These are phyloP conservation scores for Cylas formicarius DNA, from an alignment of 1,140 invertebrate species.

Conservation along the genomic window DNA sequence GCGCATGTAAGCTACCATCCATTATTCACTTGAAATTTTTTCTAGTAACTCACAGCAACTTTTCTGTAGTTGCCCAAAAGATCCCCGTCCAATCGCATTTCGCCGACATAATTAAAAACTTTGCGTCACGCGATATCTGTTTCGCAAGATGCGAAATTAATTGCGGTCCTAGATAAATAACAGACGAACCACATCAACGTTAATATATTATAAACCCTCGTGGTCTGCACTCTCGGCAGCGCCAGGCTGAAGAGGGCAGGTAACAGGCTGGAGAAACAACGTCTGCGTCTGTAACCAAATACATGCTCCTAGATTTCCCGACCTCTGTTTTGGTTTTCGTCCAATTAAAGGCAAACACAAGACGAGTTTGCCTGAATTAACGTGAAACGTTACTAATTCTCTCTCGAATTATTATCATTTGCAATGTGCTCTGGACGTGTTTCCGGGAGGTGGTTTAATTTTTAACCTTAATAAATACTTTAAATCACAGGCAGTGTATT, in stretches of 20 bases:
- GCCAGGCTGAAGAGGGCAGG: conserved; percentile 4
- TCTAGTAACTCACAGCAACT: no score
- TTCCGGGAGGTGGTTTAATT: no score
- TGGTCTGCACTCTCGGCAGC: background rate
- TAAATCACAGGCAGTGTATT: no score
- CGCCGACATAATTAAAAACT: no score
- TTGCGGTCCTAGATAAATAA: conserved; percentile 16
- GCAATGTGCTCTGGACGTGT: conserved; percentile 6
- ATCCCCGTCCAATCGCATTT: no score
- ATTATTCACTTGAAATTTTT: no score
- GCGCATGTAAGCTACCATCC: no score
- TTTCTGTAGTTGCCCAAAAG: no score
- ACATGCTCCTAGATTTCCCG: conserved; percentile 40
- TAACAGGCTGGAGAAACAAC: conserved; percentile 11
- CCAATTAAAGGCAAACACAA: conserved; percentile 44
- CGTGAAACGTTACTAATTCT: conserved; percentile 42
- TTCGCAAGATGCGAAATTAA: conserved; percentile 12
- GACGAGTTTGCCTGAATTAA: conserved; percentile 40
- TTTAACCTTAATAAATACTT: no score
- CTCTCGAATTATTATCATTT: conserved; percentile 36
- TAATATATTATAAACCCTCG: conserved; percentile 2
- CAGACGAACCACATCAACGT: conserved; percentile 14
- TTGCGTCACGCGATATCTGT: conserved; percentile 12
- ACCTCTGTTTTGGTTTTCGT: conserved; percentile 44
- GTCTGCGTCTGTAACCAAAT: conserved; percentile 35